These are phyloP conservation scores for Drosophila anceps DNA, from an alignment of 2,888 invertebrate genomes.

Conservation along the genomic window DNA sequence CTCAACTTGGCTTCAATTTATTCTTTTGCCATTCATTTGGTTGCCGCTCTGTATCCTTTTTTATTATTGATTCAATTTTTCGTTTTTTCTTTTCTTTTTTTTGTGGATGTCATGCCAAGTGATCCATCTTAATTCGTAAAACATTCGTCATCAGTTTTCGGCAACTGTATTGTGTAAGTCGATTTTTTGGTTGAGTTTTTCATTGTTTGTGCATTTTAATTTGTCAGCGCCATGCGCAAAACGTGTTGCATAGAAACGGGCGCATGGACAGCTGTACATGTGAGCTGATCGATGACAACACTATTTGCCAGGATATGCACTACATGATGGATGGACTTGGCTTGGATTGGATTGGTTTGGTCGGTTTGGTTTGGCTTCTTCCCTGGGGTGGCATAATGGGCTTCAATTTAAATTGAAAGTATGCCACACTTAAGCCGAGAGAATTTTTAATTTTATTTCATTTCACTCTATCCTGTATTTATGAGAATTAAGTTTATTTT, in stretches of 20 bases:
- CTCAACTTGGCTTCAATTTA: slow-evolving; percentile 37
- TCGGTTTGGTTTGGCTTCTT: slow-evolving; percentile 1
- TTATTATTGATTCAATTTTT: slow-evolving; percentile 41
- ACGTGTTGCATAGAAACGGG: slow-evolving; percentile 70
- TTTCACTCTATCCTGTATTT: background rate
- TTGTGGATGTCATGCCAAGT: slow-evolving; percentile 82
- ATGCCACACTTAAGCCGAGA: background rate
- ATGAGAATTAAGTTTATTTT: background rate
- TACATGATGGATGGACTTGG: slow-evolving; percentile 62
- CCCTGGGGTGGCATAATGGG: slow-evolving; percentile 9
- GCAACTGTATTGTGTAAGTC: slow-evolving; percentile 64
- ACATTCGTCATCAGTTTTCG: slow-evolving; percentile 76
- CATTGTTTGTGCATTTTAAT: slow-evolving; percentile 72
- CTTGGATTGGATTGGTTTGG: background rate
- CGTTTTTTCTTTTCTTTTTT: slow-evolving; percentile 24
- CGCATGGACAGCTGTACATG: slow-evolving; percentile 47
- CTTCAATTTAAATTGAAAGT: slow-evolving; percentile 61
- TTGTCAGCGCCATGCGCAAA: slow-evolving; percentile 64
- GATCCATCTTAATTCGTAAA: slow-evolving; percentile 84
- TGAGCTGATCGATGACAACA: slow-evolving; percentile 82
- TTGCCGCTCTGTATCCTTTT: slow-evolving; percentile 43
- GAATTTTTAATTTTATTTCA: background rate
- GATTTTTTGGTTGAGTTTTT: slow-evolving; percentile 47
- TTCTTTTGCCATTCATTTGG: slow-evolving; percentile 35
- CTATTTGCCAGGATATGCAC: slow-evolving; percentile 67